Evolutionary conservation across 2,113 vertebrate species (phyloP), one percentile per base, ranked within the genome.

Genomic region (Python bivittatus): DNA sequence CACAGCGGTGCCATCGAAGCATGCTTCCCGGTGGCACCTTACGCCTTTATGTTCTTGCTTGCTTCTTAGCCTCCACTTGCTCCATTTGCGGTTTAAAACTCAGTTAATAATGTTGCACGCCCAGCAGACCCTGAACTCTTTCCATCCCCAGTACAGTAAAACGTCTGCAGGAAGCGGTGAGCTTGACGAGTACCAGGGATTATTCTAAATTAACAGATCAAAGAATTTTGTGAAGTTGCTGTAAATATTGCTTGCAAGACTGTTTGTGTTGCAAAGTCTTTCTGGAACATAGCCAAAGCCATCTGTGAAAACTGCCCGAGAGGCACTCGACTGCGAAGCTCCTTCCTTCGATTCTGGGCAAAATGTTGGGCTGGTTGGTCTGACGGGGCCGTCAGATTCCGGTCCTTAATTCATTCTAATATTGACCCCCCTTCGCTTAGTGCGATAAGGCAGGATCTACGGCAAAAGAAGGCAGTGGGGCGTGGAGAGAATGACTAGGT

Each of bases 371-470:
- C 33, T 42, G 7, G 38, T 12, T 8, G 13, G 22, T 52, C 12
- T 85, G 95, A 92, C 84, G 9, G 86, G 87, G 89, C 84, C 94
- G 90, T 92, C 91, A 92, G 86, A 48, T 93, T 95, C 95, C 92
- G 88, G 90, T 61, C 91, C 61, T 93, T 96, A 95, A 94, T 97
- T 96, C 96, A 94, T 96, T 3, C 61, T 96, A 95, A 84, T 95
- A 95, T 96, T 90, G 94, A 96, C 96, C n/a, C 1, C 90, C 44
- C 91, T 95, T 91, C 29, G 56, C 38, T 93, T 94, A 90, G 86
- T 95, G 92, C 89, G 91, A 91, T 88, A 83, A 88, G 95, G 79
- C 93, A 94, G 89, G 93, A 33, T 42, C 88, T n/a, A 13, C 44
- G 64, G 57, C 56, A 17, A 54, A 88, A 93, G 94, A 88, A 92